Percentiles rank a stretch among this genome's conserved stretches.
Evolutionary conservation across 2,113 vertebrate species (phyloP).

Genomic region (Sakesphorus luctuosus): DNA sequence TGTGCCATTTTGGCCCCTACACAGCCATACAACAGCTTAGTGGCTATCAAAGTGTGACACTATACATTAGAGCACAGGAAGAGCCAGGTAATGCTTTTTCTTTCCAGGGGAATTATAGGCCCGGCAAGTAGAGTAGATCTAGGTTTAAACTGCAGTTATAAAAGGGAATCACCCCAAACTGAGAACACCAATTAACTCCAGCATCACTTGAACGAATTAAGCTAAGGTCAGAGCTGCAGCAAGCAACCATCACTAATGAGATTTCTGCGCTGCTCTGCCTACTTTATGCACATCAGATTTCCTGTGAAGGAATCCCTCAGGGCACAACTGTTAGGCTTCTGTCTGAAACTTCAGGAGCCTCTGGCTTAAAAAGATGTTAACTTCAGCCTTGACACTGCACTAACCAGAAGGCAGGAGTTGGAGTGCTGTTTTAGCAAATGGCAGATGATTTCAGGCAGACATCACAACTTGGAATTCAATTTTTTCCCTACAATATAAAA

Average conservation of each 20-base stretch:
- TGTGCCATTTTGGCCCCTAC: background rate
- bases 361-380: background rate
- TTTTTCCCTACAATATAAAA: background rate
- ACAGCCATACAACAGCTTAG: background rate
- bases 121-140: background rate
- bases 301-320: background rate
- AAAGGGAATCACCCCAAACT: background rate
- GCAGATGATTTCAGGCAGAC: background rate
- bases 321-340: constrained; percentile 27
- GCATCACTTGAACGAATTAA: background rate
- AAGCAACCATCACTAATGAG: background rate
- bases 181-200: background rate
- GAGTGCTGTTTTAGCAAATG: background rate
- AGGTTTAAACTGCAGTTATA: background rate
- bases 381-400: background rate
- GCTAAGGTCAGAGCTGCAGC: constrained; percentile 25
- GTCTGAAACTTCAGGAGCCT: constrained; percentile 7
- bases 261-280: background rate
- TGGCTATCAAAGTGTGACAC: background rate
- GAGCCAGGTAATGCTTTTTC: background rate
- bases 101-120: background rate
- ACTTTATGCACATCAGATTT: background rate
- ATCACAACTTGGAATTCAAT: background rate
- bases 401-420: background rate
- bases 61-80: background rate